These are phyloP conservation scores for Synodontis membranacea DNA, from an alignment of 2,113 vertebrate species.

Conservation along the genomic window DNA sequence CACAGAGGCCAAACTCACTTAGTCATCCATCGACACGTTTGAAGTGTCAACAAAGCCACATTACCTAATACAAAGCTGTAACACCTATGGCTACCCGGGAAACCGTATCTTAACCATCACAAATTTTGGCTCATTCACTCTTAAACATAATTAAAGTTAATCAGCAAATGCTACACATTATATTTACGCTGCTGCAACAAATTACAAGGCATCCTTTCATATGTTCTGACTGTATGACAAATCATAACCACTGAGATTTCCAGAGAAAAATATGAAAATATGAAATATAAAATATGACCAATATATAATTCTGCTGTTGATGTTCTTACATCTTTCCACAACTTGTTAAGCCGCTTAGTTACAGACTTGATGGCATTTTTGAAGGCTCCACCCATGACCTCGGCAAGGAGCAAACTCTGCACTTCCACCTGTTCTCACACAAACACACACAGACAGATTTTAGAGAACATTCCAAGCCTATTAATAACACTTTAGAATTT, in stretches of 20 bases:
- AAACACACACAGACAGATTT: not conserved
- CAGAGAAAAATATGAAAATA: too few relatives aligned
- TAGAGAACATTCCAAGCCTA: not conserved
- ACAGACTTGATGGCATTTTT: slow-evolving; percentile 79
- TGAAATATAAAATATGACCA: not conserved
- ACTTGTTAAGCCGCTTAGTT: slow-evolving; percentile 82
- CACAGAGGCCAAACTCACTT: too few relatives aligned
- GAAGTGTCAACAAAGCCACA: too few relatives aligned
- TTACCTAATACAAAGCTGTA: not conserved
- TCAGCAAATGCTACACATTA: not conserved
- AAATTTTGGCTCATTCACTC: not conserved
- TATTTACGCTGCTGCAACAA: not conserved
- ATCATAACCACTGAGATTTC: not conserved
- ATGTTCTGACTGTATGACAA: not conserved
- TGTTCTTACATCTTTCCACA: slow-evolving; percentile 85
- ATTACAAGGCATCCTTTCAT: not conserved
- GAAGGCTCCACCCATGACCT: slow-evolving; percentile 89
- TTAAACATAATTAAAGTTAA: not conserved
- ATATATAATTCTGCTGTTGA: not conserved
- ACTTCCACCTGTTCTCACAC: slow-evolving; percentile 83
- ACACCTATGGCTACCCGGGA: not conserved
- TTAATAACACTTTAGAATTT: not conserved
- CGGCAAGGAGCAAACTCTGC: slow-evolving; percentile 87
- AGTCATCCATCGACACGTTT: too few relatives aligned
- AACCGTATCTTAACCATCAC: not conserved